Conservation (phyloP, 2,113 vertebrate genomes). For the Trachemys scripta region DNA sequence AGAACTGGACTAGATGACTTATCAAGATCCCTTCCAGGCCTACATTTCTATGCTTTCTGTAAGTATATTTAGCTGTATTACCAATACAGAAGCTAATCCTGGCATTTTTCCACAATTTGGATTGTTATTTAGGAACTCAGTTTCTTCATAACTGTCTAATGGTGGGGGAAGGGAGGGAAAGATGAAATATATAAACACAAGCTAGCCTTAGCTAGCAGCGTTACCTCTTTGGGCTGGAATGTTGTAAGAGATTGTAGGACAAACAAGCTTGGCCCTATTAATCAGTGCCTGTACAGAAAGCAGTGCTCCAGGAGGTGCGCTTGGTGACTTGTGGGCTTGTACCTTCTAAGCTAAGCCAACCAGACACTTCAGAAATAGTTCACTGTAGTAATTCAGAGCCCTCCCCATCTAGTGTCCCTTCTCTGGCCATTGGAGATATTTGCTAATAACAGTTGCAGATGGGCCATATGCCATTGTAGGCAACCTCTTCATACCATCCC, state of each 20-base stretch:
- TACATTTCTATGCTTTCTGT: too few species aligned
- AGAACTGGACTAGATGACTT: too few species aligned
- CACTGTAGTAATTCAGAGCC: too few species aligned
- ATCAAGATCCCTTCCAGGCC: too few species aligned
- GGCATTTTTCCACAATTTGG: not conserved
- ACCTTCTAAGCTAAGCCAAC: fast-evolving
- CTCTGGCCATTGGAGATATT: too few species aligned
- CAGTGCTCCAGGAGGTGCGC: not conserved
- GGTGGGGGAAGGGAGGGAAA: not conserved
- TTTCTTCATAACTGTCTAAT: not conserved
- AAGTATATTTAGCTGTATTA: not conserved
- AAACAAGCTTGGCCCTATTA: not conserved
- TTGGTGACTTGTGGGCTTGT: not conserved
- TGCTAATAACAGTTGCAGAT: too few species aligned
- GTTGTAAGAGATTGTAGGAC: fast-evolving
- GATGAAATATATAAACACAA: not conserved
- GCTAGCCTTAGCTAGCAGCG: not conserved
- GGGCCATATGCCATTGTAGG: too few species aligned
- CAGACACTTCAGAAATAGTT: too few species aligned
- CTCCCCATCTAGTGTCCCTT: too few species aligned
- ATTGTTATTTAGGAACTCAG: not conserved
- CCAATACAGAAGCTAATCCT: not conserved
- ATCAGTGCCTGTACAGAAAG: not conserved
- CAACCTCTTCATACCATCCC: too few species aligned
- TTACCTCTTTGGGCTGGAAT: not conserved